Evolutionary conservation across 2,113 vertebrate genomes (phyloP).

Genomic region (Forbesichthys agassizii): DNA sequence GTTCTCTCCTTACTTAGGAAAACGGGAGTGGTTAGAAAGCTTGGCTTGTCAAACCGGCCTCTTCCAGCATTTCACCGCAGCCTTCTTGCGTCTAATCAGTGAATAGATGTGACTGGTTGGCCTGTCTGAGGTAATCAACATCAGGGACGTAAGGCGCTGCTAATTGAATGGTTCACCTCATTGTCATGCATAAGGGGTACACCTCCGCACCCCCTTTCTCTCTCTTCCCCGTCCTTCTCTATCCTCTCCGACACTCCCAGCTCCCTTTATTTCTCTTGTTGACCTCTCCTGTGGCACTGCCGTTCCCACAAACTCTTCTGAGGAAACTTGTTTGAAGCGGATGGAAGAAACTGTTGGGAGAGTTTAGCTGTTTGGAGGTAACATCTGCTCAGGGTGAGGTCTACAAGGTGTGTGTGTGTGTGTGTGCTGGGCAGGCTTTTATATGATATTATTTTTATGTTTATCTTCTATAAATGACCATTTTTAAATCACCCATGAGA

Average conservation of each 20-base stretch:
- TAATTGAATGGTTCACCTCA: constrained; percentile 80
- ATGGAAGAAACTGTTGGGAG: constrained; percentile 54
- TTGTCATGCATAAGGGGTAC: constrained; percentile 73
- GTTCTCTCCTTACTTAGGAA: constrained; percentile 68
- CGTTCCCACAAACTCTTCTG: constrained; percentile 66
- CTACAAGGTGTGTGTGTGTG: no score
- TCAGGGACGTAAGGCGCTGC: constrained; percentile 73
- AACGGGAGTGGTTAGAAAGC: constrained; percentile 57
- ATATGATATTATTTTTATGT: no score
- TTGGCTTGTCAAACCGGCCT: constrained; percentile 46
- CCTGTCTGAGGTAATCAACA: constrained; percentile 80
- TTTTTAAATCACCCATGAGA: no score
- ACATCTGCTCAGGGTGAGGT: constrained; percentile 4
- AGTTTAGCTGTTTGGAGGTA: constrained; percentile 46
- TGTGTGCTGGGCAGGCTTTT: no score
- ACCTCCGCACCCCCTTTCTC: constrained; percentile 50
- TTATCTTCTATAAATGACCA: no score
- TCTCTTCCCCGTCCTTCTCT: constrained; percentile 38
- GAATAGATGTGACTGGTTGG: constrained; percentile 69
- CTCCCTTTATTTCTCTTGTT: constrained; percentile 51
- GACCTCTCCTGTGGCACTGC: constrained; percentile 58
- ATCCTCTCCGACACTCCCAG: constrained; percentile 55
- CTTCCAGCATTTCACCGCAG: constrained; percentile 46
- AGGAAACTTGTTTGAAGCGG: constrained; percentile 76
- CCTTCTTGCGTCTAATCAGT: constrained; percentile 76